These are phyloP conservation scores for Crioceris asparagi DNA, from an alignment of 2,888 invertebrate species.

Conservation along the genomic window DNA sequence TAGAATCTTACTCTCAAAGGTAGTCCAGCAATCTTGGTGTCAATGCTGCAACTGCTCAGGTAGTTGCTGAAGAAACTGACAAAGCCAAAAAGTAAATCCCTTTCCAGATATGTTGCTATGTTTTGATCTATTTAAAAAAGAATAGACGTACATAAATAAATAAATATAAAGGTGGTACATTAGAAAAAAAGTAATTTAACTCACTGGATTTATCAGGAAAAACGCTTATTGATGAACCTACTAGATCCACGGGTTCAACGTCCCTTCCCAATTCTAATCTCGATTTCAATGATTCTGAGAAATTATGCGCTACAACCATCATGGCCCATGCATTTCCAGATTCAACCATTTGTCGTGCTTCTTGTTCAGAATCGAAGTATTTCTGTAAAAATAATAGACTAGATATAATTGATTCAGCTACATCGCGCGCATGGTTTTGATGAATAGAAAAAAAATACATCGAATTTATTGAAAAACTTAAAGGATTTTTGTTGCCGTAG, in stretches of 20 bases:
- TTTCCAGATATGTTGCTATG: slow-evolving; percentile 67
- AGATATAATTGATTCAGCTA: too few species aligned
- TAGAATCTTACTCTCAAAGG: too few species aligned
- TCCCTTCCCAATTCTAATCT: slow-evolving; percentile 44
- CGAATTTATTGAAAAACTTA: slow-evolving; percentile 3
- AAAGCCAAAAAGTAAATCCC: slow-evolving; percentile 64
- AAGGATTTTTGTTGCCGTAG: too few species aligned
- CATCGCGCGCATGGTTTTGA: background rate
- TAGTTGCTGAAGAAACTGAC: slow-evolving; percentile 57
- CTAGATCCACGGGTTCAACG: slow-evolving; percentile 44
- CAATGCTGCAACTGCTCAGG: slow-evolving; percentile 52
- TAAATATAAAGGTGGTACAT: too few species aligned
- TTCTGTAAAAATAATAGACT: too few species aligned
- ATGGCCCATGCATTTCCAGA: slow-evolving; percentile 68
- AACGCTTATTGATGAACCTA: slow-evolving; percentile 56
- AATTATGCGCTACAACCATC: slow-evolving; percentile 64
- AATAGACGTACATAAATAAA: background rate
- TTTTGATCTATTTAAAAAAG: slow-evolving; percentile 76
- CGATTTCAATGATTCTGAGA: slow-evolving; percentile 53
- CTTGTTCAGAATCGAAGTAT: slow-evolving; percentile 38
- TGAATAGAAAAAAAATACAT: background rate
- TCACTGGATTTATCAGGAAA: slow-evolving; percentile 79
- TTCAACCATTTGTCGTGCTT: slow-evolving; percentile 51
- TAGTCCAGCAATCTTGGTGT: slow-evolving; percentile 49
- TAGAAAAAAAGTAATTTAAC: slow-evolving; percentile 17